Conservation (phyloP, 1,140 invertebrate species). For the Caenorhabditis briggsae region DNA sequence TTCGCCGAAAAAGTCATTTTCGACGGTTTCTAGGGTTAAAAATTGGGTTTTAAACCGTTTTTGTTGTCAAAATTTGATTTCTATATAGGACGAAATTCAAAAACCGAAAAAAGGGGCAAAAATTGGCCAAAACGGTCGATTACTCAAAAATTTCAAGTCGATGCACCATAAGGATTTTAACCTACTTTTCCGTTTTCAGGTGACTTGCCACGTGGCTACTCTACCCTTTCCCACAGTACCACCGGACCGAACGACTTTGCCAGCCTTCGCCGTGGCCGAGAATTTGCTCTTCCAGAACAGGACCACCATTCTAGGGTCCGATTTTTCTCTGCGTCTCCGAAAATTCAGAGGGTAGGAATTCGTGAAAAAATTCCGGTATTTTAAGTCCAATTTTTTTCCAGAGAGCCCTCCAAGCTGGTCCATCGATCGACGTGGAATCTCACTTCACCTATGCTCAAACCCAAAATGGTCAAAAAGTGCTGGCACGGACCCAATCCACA, state of each 20-base stretch:
- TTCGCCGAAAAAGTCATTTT: too few relatives aligned
- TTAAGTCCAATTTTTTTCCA: neutral
- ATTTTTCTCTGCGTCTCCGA: slow-evolving; percentile 59
- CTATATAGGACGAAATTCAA: too few relatives aligned
- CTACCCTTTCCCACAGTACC: neutral
- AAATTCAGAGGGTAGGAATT: slow-evolving; percentile 51
- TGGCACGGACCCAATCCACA: slow-evolving; percentile 47
- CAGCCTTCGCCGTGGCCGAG: slow-evolving; percentile 51
- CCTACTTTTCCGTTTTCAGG: neutral
- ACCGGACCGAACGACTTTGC: slow-evolving; percentile 42
- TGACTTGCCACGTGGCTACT: slow-evolving; percentile 14
- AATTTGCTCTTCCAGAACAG: slow-evolving; percentile 50
- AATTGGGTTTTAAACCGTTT: too few relatives aligned
- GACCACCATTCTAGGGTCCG: slow-evolving; percentile 9
- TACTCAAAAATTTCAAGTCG: too few relatives aligned
- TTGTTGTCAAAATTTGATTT: too few relatives aligned
- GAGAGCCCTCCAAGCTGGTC: slow-evolving; percentile 35
- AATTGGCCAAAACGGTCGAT: too few relatives aligned
- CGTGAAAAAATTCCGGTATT: neutral
- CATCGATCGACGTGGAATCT: slow-evolving; percentile 36
- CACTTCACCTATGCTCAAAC: slow-evolving; percentile 60
- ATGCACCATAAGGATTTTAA: too few relatives aligned
- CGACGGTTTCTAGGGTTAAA: too few relatives aligned
- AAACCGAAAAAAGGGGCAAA: too few relatives aligned
- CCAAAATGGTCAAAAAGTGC: slow-evolving; percentile 59